Conservation (phyloP, 1,140 invertebrate species). For the Pseudobourletiella spinata region DNA sequence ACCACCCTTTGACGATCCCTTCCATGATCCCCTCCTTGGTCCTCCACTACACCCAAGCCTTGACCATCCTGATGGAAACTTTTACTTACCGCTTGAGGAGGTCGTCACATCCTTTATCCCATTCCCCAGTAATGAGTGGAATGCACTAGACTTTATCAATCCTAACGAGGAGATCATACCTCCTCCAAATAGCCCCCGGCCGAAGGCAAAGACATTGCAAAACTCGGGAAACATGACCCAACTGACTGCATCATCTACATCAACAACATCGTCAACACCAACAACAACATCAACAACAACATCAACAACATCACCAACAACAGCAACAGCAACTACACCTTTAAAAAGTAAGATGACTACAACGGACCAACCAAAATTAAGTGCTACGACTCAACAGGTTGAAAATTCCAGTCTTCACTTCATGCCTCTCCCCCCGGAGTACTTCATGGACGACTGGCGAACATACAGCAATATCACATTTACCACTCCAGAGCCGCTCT, state of each 20-base stretch:
- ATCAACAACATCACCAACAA: too few relatives aligned
- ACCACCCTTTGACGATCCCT: too few relatives aligned
- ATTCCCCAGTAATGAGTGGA: constrained; percentile 1
- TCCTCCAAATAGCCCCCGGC: neutral
- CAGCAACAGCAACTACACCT: too few relatives aligned
- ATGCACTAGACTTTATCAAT: constrained; percentile 4
- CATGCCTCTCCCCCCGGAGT: neutral
- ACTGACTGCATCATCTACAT: neutral
- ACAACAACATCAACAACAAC: too few relatives aligned
- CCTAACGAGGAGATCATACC: neutral
- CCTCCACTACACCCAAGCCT: neutral
- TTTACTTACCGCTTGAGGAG: neutral
- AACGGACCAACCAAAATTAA: neutral
- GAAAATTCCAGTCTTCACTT: neutral
- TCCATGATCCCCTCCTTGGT: neutral
- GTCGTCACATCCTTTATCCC: neutral
- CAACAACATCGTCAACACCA: too few relatives aligned
- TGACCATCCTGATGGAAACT: neutral
- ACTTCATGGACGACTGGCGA: neutral
- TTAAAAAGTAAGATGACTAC: neutral
- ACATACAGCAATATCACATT: neutral
- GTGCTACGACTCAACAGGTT: neutral
- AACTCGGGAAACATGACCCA: neutral
- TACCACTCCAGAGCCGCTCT: neutral
- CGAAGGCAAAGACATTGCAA: neutral